phyloP scores from a whole-genome alignment of 2,797 vertebrate species.

The Sebastes nivosus region DNA sequence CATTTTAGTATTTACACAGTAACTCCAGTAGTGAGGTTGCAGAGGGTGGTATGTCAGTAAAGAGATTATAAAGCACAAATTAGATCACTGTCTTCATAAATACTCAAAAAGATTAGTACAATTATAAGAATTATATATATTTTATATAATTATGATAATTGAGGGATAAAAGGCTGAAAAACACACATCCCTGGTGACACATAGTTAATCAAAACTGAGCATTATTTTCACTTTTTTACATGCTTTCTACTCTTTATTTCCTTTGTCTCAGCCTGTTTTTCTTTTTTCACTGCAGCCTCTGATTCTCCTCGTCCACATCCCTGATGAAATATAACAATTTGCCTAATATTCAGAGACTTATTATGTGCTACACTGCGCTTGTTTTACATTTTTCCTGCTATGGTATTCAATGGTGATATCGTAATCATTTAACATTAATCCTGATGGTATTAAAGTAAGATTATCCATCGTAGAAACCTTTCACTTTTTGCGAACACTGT shows the following conservation, averaged over 20 bases:
- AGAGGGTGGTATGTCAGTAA: neutral
- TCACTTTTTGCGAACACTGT: too few relatives aligned
- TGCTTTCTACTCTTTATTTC: neutral
- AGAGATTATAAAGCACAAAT: neutral
- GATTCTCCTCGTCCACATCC: neutral
- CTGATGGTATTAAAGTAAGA: neutral
- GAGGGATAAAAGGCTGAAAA: neutral
- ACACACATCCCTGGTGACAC: neutral
- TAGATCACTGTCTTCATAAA: neutral
- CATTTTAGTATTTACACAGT: neutral
- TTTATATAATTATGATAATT: neutral
- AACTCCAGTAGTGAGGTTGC: neutral
- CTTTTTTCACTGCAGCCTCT: neutral
- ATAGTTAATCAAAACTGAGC: neutral
- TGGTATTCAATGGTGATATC: neutral
- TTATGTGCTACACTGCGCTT: neutral
- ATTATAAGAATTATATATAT: neutral
- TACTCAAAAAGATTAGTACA: neutral
- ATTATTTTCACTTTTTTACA: neutral
- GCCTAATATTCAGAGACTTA: neutral
- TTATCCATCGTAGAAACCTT: neutral
- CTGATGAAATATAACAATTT: conserved; percentile 13
- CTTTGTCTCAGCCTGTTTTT: neutral
- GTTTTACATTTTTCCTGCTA: neutral
- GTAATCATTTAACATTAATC: neutral